Base-by-base conservation (phyloP, 2,797 vertebrate genomes). In the Streptopelia turtur region DNA sequence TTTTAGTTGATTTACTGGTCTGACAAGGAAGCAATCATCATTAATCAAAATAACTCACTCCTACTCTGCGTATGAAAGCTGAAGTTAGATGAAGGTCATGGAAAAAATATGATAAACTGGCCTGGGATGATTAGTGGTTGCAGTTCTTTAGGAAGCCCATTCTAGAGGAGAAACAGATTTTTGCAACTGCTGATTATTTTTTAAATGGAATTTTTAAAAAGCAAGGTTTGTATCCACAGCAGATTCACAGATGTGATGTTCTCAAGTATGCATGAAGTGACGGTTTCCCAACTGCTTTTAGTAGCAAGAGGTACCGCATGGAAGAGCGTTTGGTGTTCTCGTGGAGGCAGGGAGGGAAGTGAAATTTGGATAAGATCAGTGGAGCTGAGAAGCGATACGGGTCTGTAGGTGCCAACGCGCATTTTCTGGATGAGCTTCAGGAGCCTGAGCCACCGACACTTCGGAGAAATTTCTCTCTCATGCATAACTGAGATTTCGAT, bases 41-140 rank as follows among this genome's bases (percentile, higher is more conserved):
- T 97, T 97, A 91, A 96, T 97, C 95, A 97, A 95, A 97, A 93
- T 89, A 96, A 96, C 93, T 96, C 86, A 60, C 90, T 97, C 94
- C 92, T 83, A 53, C 92, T 92, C 66, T 16, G 88, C 56, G 91
- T 84, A 45, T 74, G 93, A 90, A 92, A 92, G 86, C 89, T 47
- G 89, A 94, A 97, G 93, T 93, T 72, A 78, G 94, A 95, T 79
- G 97, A 97, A 96, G 95, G 97, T 96, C 94, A 56, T 49, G 74
- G 94, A 90, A 92, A 96, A 93, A 91, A 91, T 94, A 94, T 92
- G 81, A 95, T 90, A 85, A 92, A 96, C 41, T 60, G 76, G 75
- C 81, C 69, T 16, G 30, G 64, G 81, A 71, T 87, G 49, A 49
- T 57, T 37, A 30, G 77, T 64, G 68, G 56, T 64, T 94, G 75